Evolutionary conservation across 2,113 vertebrate species (phyloP).

Genomic region (Thryonomys swinderianus): DNA sequence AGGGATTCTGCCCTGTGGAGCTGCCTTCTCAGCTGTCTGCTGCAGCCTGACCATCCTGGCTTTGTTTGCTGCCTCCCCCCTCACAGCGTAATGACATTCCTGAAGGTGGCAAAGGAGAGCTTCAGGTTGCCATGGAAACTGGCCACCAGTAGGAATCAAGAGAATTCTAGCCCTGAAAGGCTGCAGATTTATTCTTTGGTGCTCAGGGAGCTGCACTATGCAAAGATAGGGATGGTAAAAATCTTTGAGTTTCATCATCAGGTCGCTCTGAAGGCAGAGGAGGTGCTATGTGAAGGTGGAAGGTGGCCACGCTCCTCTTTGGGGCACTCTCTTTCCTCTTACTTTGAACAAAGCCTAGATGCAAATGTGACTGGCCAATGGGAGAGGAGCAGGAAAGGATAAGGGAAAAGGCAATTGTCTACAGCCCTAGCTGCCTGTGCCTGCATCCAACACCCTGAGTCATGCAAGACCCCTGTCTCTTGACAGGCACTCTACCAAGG

Average conservation of each 20-base stretch:
- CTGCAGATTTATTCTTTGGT: conserved; percentile 83
- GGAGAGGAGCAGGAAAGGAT: not conserved
- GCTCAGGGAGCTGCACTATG: conserved; percentile 58
- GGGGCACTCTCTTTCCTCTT: not conserved
- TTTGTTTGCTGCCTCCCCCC: conserved; percentile 65
- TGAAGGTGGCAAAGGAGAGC: conserved; percentile 83
- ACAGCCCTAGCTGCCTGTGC: not conserved
- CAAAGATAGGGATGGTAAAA: not conserved
- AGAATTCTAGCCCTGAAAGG: conserved; percentile 71
- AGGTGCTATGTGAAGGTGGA: accelerated
- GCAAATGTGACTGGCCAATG: not conserved
- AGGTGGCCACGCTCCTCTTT: not conserved
- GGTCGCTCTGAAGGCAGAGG: accelerated
- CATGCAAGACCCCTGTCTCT: accelerated
- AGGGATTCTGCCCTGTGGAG: not conserved
- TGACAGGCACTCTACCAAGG: not conserved
- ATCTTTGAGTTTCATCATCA: not conserved
- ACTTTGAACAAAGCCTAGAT: not conserved
- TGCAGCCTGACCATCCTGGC: conserved; percentile 59
- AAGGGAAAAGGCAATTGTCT: not conserved
- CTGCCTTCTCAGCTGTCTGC: not conserved
- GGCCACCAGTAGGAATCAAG: conserved; percentile 73
- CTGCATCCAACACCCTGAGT: accelerated
- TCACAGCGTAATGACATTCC: conserved; percentile 85
- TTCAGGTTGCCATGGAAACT: conserved; percentile 88